Evolutionary conservation across 2,797 vertebrate genomes (phyloP).

Genomic region (Tragopan temminckii): DNA sequence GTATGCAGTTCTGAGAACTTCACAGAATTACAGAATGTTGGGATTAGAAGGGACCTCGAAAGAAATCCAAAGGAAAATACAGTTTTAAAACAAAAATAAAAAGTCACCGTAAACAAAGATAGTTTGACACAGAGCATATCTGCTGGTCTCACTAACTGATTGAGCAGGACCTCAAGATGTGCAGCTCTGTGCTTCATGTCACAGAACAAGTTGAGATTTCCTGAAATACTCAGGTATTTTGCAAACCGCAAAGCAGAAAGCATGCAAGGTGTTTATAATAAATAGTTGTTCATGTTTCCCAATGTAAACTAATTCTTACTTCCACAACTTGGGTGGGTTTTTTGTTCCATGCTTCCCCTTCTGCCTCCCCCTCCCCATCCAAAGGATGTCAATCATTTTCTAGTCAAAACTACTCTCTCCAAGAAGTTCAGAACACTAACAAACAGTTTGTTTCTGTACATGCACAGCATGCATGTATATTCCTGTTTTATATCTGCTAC

Average conservation of each 20-base stretch:
- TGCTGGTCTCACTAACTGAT: rapidly evolving
- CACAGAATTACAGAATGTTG: too few species aligned
- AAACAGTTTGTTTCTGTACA: not conserved
- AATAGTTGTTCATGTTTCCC: not conserved
- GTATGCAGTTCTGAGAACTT: rapidly evolving
- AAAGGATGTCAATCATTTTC: not conserved
- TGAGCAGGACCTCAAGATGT: not conserved
- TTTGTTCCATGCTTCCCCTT: not conserved
- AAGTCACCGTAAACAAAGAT: not conserved
- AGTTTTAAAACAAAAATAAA: not conserved
- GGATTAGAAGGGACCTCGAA: too few species aligned
- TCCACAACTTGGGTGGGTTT: not conserved
- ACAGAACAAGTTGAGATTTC: not conserved
- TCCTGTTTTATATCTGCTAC: not conserved
- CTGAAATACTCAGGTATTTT: not conserved
- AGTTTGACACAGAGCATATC: not conserved
- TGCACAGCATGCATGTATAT: rapidly evolving
- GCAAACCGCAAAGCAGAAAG: not conserved
- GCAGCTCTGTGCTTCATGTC: too few species aligned
- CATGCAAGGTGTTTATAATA: not conserved
- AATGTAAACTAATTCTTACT: not conserved
- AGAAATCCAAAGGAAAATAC: not conserved
- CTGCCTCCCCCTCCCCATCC: not conserved
- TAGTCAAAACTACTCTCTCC: not conserved
- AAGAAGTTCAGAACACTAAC: not conserved